A percentile compares a stretch with the other conserved stretches of the same genome.
These are phyloP conservation scores for Cetonia aurata DNA, from an alignment of 2,888 invertebrate species.

Conservation along the genomic window DNA sequence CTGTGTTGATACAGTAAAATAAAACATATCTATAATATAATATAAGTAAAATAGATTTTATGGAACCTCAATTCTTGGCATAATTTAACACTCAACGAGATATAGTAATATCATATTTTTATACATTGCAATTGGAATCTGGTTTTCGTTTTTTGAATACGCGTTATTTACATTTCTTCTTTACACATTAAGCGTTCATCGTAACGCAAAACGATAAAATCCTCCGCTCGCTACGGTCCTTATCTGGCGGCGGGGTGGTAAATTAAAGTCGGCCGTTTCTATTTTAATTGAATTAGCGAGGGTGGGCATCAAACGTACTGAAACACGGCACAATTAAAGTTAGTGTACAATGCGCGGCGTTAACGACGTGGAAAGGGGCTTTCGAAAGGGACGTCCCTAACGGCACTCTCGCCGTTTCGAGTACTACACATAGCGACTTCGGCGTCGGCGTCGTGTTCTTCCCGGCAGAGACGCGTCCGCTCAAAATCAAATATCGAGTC, in stretches of 20 bases:
- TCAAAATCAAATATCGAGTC: constrained; percentile 30
- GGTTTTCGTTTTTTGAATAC: background rate
- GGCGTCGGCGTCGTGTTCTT: too few relatives aligned
- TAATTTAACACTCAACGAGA: too few relatives aligned
- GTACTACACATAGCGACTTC: constrained; percentile 1
- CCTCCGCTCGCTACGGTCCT: background rate
- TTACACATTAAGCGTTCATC: background rate
- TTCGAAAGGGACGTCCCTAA: background rate
- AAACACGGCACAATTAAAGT: constrained; percentile 42
- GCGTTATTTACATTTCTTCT: background rate
- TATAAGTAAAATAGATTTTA: too few relatives aligned
- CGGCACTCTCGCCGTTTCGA: background rate
- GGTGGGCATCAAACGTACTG: constrained; percentile 42
- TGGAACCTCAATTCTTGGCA: too few relatives aligned
- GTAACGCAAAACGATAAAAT: background rate
- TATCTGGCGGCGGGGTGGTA: background rate
- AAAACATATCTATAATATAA: too few relatives aligned
- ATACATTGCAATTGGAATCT: background rate
- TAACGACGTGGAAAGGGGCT: constrained; percentile 37
- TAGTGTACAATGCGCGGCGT: constrained; percentile 36
- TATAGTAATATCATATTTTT: too few relatives aligned
- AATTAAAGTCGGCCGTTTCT: constrained; percentile 30
- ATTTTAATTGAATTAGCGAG: constrained; percentile 42
- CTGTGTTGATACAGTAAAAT: too few relatives aligned
- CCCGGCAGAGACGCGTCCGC: background rate